phyloP scores from a whole-genome alignment of 2,888 invertebrate genomes.

The Aquatica leii region DNA sequence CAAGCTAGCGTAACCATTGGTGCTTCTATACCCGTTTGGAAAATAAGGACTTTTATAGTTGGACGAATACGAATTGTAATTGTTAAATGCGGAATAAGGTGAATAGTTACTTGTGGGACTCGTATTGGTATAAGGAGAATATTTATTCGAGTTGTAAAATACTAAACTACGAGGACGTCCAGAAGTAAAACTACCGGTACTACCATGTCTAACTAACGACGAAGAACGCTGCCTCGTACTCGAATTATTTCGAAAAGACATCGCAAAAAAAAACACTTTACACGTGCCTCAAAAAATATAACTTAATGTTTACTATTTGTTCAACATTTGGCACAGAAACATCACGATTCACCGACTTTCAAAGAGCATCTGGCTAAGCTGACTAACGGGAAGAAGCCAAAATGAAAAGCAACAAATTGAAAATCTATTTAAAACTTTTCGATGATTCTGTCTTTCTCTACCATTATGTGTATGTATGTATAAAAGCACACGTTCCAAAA shows the following conservation, averaged over 20 bases:
- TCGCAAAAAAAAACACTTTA: too few relatives aligned
- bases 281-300: not conserved
- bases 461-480: slow-evolving; percentile 36
- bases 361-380: slow-evolving; percentile 20
- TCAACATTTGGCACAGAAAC: slow-evolving; percentile 14
- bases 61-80: slow-evolving; percentile 33
- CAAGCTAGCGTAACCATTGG: slow-evolving; percentile 74
- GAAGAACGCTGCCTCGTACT: slow-evolving; percentile 56
- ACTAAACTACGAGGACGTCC: slow-evolving; percentile 44
- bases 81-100: slow-evolving; percentile 23
- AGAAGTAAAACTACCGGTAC: slow-evolving; percentile 37
- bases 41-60: slow-evolving; percentile 62
- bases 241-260: slow-evolving; percentile 53
- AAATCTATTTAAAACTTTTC: slow-evolving; percentile 45
- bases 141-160: slow-evolving; percentile 32
- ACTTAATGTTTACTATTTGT: slow-evolving; percentile 9
- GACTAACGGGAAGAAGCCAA: slow-evolving; percentile 32
- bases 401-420: slow-evolving; percentile 36
- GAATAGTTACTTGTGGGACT: slow-evolving; percentile 46
- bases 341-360: slow-evolving; percentile 12
- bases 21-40: slow-evolving; percentile 62
- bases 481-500: slow-evolving; percentile 39
- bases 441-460: slow-evolving; percentile 45
- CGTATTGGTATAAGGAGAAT: slow-evolving; percentile 31
- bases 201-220: slow-evolving; percentile 49